Conservation (phyloP, 1,140 invertebrate genomes). For the Macrotrachela quadricornifera region DNA sequence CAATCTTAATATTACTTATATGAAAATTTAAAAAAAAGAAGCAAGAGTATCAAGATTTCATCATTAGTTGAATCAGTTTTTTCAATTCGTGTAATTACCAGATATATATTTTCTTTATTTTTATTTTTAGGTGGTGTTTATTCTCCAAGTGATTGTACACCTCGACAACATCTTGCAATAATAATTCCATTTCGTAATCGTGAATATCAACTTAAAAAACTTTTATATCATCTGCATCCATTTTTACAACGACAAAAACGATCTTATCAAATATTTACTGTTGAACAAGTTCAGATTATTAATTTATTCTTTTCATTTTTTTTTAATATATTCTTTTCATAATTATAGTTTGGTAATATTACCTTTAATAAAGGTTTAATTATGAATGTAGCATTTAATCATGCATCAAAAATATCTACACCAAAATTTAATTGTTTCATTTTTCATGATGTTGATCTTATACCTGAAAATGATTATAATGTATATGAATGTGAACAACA, state of each 20-base stretch:
- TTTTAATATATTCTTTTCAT: no score
- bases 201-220: slow-evolving; percentile 50
- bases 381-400: slow-evolving; percentile 39
- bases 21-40: no score
- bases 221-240: slow-evolving; percentile 64
- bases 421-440: slow-evolving; percentile 51
- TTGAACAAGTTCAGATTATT: slow-evolving; percentile 47
- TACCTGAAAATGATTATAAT: slow-evolving; percentile 74
- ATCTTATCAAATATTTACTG: slow-evolving; percentile 66
- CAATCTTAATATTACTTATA: no score
- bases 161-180: slow-evolving; percentile 47
- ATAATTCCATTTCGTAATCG: slow-evolving; percentile 68
- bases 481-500: slow-evolving; percentile 54
- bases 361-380: slow-evolving; percentile 75
- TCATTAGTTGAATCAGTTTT: no score
- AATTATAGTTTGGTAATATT: slow-evolving; percentile 21
- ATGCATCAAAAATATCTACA: no score
- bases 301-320: not conserved
- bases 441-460: slow-evolving; percentile 72
- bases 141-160: slow-evolving; percentile 46
- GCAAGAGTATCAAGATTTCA: no score
- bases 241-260: slow-evolving; percentile 63
- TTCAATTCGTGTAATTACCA: no score
- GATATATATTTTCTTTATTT: no score
- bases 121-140: slow-evolving; percentile 48